These are phyloP conservation scores for Cylas formicarius DNA, from an alignment of 1,140 invertebrate species.

Conservation along the genomic window DNA sequence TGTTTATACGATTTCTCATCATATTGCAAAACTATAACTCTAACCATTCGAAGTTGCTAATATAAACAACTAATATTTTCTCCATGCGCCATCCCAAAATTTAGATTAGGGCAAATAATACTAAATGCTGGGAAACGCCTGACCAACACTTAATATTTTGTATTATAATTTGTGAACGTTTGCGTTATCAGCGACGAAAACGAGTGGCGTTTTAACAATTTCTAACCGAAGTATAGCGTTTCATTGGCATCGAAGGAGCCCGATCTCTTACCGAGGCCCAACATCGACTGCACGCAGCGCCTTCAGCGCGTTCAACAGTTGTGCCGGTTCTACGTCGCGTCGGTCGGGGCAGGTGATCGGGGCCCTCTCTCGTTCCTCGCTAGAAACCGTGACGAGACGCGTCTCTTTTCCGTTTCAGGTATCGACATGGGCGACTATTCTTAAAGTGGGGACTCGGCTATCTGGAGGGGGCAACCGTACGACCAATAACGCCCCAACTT, in stretches of 20 bases:
- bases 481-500: conserved; percentile 66
- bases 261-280: conserved; percentile 2
- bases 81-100: no score
- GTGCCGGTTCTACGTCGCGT: no score
- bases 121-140: no score
- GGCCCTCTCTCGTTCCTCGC: conserved; percentile 19
- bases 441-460: conserved; percentile 40
- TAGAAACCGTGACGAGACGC: conserved; percentile 22
- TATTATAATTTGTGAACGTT: no score
- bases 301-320: conserved; percentile 35
- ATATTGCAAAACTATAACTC: no score
- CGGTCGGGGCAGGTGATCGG: conserved; percentile 24
- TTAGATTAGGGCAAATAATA: no score
- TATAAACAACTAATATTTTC: no score
- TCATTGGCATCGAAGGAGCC: background rate
- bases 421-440: conserved; percentile 45
- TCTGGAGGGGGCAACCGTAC: conserved; percentile 42
- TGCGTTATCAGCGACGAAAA: no score
- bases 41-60: no score
- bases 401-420: conserved; percentile 37
- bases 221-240: background rate
- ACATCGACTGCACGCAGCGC: conserved; percentile 9
- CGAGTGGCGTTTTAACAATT: no score
- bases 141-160: no score
- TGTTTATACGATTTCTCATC: no score